Evolutionary conservation across 2,113 vertebrate species (phyloP).

Genomic region (Centropristis striata): DNA sequence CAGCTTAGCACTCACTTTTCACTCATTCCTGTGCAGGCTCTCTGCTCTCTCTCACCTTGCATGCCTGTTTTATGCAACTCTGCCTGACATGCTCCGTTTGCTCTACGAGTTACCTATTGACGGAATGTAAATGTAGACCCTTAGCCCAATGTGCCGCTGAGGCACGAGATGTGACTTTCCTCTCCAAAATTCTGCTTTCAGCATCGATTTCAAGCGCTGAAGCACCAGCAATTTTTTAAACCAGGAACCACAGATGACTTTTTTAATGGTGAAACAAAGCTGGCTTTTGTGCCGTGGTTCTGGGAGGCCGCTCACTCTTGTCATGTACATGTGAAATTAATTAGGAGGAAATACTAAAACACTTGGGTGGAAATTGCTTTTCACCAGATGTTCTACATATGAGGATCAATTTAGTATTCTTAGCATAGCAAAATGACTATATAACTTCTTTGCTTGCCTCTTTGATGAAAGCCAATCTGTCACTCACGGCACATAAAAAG

Average conservation of each 20-base stretch:
- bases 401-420: constrained; percentile 86
- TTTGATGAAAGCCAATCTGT: constrained; percentile 87
- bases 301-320: constrained; percentile 86
- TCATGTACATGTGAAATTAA: constrained; percentile 90
- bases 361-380: constrained; percentile 89
- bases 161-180: constrained; percentile 69
- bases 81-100: constrained; percentile 41
- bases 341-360: constrained; percentile 91
- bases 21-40: constrained; percentile 41
- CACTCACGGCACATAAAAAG: constrained; percentile 84
- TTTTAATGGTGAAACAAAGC: constrained; percentile 83
- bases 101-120: constrained; percentile 44
- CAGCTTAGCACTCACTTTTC: constrained; percentile 57
- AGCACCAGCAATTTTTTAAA: constrained; percentile 59
- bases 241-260: constrained; percentile 78
- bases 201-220: constrained; percentile 65
- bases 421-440: constrained; percentile 81
- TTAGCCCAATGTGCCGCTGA: constrained; percentile 39
- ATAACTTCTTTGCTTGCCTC: constrained; percentile 74
- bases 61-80: constrained; percentile 37
- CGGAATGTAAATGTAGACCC: constrained; percentile 59
- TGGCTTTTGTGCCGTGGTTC: constrained; percentile 85
- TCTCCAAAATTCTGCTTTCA: constrained; percentile 66
- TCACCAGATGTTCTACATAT: constrained; percentile 88
- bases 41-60: constrained; percentile 49